Base-by-base conservation (phyloP, 2,888 invertebrate species). In the Julus scandinavius region DNA sequence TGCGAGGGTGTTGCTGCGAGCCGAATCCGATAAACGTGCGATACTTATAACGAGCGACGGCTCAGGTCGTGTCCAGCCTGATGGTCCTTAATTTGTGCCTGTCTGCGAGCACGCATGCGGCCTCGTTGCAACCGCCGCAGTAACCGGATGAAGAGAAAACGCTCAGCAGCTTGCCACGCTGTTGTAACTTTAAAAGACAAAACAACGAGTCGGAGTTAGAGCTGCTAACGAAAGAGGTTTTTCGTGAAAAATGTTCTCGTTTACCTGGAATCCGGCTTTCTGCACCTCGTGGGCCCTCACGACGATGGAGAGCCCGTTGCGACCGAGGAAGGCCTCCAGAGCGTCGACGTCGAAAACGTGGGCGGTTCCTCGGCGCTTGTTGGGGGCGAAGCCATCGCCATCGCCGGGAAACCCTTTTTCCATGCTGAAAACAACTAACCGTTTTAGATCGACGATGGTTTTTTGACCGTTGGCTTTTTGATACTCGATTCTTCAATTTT, bases 61-160 rank as follows among this genome's bases (percentile, higher is more conserved):
- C 7, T 83, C 84, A 84, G 5, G 84, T 17, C 4, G 94, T 94
- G 91, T 94, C 94, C 87, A 95, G 92, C 72, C 95, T 92, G 88
- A 96, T 93, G 86, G 95, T 93, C 40, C 96, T 92, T 54, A 96
- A 92, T 91, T 95, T 95, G 88, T 93, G 94, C 90, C 94, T 94
- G 90, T 95, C 95, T 0, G 95, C 94, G 89, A 96, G 92, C 20
- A 95, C 94, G 90, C 96, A 95, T 13, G 95, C 96, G 0, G 95
- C 95, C 91, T 96, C 95, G 92, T 96, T 96, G 89, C 92, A 93
- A 1, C 95, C 95, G 85, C 95, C 95, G 92, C 95, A 95, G 92
- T 96, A 96, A 90, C 94, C 94, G 2, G 95, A 95, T 0, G 96
- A 95, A 0, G 96, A 96, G 92, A 96, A 96, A 40, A 96, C 95